Evolutionary conservation across 2,888 invertebrate species (phyloP).

Genomic region (Hedychridium roseum): DNA sequence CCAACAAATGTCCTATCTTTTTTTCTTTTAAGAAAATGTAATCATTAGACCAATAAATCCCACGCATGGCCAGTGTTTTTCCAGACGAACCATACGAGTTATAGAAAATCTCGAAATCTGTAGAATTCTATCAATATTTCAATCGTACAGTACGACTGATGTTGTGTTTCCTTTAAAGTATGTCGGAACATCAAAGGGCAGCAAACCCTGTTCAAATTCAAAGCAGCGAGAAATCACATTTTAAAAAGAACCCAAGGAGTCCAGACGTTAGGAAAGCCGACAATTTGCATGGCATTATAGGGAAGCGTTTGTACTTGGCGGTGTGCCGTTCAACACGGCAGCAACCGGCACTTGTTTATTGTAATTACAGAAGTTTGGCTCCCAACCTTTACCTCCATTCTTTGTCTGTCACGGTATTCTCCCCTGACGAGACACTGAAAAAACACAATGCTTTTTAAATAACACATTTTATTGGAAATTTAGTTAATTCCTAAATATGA

Average conservation of each 20-base stretch:
- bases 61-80: not conserved
- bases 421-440: not conserved
- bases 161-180: constrained; percentile 23
- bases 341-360: constrained; percentile 41
- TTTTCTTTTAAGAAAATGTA: not conserved
- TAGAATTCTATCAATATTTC: no score
- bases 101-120: constrained; percentile 28
- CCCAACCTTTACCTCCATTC: constrained; percentile 22
- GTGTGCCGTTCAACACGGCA: constrained; percentile 23
- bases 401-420: not conserved
- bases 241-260: constrained; percentile 39
- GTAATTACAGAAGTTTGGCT: constrained; percentile 43
- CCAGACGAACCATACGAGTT: no score
- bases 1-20: not conserved
- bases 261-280: constrained; percentile 48
- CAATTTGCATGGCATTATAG: constrained; percentile 51
- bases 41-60: not conserved
- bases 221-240: constrained; percentile 50
- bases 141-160: constrained; percentile 32
- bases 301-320: constrained; percentile 33
- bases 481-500: no score
- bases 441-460: no score
- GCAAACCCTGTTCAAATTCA: constrained; percentile 43
- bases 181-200: constrained; percentile 43
- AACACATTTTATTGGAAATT: no score